Base-by-base conservation (phyloP, 2,888 invertebrate species). In the Troglohyphantes excavatus region DNA sequence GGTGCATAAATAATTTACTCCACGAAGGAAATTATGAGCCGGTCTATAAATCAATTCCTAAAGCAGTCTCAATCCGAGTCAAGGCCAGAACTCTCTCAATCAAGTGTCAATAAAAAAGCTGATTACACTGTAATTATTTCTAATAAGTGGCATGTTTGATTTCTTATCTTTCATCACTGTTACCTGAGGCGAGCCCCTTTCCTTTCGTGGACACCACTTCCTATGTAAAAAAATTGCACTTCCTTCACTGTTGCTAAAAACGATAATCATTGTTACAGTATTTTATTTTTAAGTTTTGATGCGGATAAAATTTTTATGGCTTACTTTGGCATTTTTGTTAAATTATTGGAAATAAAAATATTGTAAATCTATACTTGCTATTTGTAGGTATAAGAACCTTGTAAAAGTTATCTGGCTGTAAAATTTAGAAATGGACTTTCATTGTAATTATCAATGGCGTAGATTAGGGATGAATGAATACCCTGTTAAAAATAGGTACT, bases 41-140 rank as follows among this genome's bases (percentile, higher is more conserved):
- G 2, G 5, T 5, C 17, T 5, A 53, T 53, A 53, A 53, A 53
- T 53, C 53, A 53, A 7, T 53, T 53, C 39, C 53, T 9, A 53
- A 53, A 53, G 53, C 17, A 53, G 53, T 5, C 53, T 53, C 53
- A n/a, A n/a, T 13, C 53, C 33, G n/a, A 61, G 59, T 33, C 59
- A 61, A 73, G 72, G 46, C 46, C 33, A 43, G 43, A 73, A 33
- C 26, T 23, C 63, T 27, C 46, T 72, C 72, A 46, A 83, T 83
- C 72, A 83, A 65, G 73, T 65, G 65, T 23, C 70, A 70, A 83
- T 83, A 63, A 63, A 73, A 61, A 13, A 43, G 39, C 63, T 72
- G 83, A 83, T 83, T 72, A 29, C 72, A 65, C 63, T 43, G 46
- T 83, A 73, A 83, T 83, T 83, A 83, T 83, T 61, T 75, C 53